Base-by-base conservation (phyloP, 2,888 invertebrate species). In the Cosmia trapezina region DNA sequence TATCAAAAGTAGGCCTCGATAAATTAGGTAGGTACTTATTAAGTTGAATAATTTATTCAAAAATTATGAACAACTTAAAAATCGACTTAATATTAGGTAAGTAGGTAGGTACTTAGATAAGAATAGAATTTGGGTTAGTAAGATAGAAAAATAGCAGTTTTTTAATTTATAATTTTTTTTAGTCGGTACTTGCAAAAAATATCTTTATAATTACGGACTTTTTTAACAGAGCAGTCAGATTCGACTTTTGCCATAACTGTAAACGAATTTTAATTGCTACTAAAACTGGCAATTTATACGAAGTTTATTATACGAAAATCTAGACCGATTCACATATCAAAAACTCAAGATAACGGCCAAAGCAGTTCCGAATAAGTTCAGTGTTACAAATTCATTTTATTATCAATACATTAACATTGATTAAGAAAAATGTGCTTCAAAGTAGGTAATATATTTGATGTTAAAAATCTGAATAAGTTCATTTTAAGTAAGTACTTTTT, bases 351-450 rank as follows among this genome's bases (percentile, higher is more conserved):
- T 73, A 78, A 78, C 79, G 68, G 65, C 61, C 22, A 17, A 37
- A 5, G 45, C 53, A 57, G 63, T 59, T 78, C 45, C 4, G 12
- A 78, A 75, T 75, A 49, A 76, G 76, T 49, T 67, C 51, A 82
- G 59, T 79, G 66, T 62, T 66, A 75, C 70, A 66, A 83, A 70
- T 80, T 78, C 74, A 90, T 90, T 90, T 86, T 80, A 86, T 73
- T 75, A 65, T 73, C 88, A 89, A 91, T 91, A 86, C 72, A 72
- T 71, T 71, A 91, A 70, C 81, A 91, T 91, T 88, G 89, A 88
- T 73, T 80, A 75, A 57, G 41, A 51, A 86, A 89, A 88, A 84
- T 88, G 83, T 80, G 60, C 72, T 72, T 61, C 0, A 57, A 57
- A 68, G 49, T 41, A 37, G 37, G 37, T 73, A 78, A 72, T 86